phyloP scores from a whole-genome alignment of 2,797 vertebrate genomes.

The Streptopelia turtur region DNA sequence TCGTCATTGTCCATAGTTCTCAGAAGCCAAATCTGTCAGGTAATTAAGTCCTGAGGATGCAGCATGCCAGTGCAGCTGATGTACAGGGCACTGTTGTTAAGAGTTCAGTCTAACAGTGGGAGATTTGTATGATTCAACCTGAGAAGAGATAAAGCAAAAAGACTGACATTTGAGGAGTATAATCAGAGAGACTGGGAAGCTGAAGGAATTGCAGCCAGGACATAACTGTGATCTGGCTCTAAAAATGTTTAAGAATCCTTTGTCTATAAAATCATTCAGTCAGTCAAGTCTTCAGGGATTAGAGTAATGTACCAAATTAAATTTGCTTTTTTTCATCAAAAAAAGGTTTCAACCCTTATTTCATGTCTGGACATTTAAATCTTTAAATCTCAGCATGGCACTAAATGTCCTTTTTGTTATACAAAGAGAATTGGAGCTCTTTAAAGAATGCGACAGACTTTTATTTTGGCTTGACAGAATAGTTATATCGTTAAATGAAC shows the following conservation, averaged over 20 bases:
- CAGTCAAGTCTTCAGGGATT: not conserved
- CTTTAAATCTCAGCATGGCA: constrained; percentile 2
- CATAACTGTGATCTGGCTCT: not conserved
- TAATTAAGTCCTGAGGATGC: not conserved
- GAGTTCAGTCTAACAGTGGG: not conserved
- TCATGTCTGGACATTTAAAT: constrained; percentile 18
- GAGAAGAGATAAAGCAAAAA: not conserved
- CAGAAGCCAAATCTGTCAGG: not conserved
- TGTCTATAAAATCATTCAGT: not conserved
- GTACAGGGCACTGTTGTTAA: not conserved
- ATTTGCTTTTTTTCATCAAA: not conserved
- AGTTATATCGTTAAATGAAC: constrained; percentile 51
- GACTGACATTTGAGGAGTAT: not conserved
- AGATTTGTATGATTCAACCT: not conserved
- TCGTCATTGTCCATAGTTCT: not conserved
- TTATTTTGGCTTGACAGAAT: constrained; percentile 32
- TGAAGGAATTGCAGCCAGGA: not conserved
- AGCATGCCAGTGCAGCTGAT: not conserved
- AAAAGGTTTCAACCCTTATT: not conserved
- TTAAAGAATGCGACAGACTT: constrained; percentile 30
- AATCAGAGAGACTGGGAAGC: not conserved
- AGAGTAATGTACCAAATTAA: not conserved
- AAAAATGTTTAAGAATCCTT: not conserved
- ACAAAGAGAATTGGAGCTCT: not conserved
- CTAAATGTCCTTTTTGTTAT: constrained; percentile 10